Base-by-base conservation (phyloP, 2,113 vertebrate species). In the Tetrao urogallus region DNA sequence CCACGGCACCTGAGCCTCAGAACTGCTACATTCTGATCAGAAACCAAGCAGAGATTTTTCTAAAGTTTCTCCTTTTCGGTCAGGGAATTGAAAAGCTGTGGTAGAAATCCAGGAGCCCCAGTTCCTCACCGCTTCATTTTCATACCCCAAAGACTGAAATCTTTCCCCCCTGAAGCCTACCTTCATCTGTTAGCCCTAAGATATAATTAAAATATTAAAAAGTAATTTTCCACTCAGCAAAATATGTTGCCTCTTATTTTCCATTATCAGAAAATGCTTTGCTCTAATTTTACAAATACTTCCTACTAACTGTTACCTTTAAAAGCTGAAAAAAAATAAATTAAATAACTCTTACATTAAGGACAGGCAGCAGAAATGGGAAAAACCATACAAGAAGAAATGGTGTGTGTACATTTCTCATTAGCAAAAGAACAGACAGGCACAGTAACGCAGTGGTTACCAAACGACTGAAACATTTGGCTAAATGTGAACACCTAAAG, bases 331-430 rank as follows among this genome's bases (percentile, higher is more conserved):
- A 76, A 40, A 43, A 43, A 40, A 69, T 54, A 67, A 82, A 43
- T 65, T 5, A 70, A 82, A 58, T 20, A 71, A 3, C 20, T 82
- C 32, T 40, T 50, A 5, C 17, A 25, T 24, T 56, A 82, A 60
- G 10, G 16, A 25, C 4, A 60, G 17, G 24, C 22, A 66, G n/a
- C 5, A 74, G 34, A 71, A 88, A 6, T 5, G 15, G 19, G 38
- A 38, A 70, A 95, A 82, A 64, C 25, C 58, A 15, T 18, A 32
- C 7, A 58, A 45, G 69, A 82, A 83, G 8, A 58, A 66, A 32
- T 0, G 1, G 16, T 5, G 24, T 8, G 24, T 30, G 38, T n/a
- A 13, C 17, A 21, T 21, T 27, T 76, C 73, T 61, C 56, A 60
- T 36, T 76, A 45, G 43, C 18, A 47, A 6, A 81, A 58, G 34